phyloP scores from a whole-genome alignment of 2,113 vertebrate genomes.

The Boulengeromyrus knoepffleri region DNA sequence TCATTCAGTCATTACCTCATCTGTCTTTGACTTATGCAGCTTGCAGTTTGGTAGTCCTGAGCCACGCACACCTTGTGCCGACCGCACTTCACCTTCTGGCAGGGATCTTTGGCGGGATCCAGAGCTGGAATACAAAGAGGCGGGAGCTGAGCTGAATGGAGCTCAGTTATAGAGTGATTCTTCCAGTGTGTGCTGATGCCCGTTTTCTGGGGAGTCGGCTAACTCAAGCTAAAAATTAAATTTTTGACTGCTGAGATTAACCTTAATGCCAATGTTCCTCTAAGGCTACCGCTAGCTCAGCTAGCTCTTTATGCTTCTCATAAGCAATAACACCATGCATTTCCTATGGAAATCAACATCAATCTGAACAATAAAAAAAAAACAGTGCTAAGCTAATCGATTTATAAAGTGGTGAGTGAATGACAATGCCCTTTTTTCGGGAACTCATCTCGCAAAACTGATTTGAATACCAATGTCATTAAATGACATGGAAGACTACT shows the following conservation, averaged over 20 bases:
- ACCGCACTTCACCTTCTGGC: conserved; percentile 90
- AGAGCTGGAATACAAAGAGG: conserved; percentile 59
- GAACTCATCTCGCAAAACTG: not conserved
- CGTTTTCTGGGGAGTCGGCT: not conserved
- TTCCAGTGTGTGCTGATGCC: not conserved
- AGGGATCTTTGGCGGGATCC: conserved; percentile 89
- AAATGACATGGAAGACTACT: not conserved
- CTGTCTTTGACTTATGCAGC: conserved; percentile 84
- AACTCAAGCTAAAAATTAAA: not conserved
- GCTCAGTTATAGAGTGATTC: not conserved
- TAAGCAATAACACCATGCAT: not conserved
- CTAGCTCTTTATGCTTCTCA: not conserved
- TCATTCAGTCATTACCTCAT: conserved; percentile 51
- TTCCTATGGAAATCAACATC: not conserved
- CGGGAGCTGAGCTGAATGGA: not conserved
- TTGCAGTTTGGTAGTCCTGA: conserved; percentile 77
- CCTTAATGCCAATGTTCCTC: not conserved
- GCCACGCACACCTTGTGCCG: conserved; percentile 88
- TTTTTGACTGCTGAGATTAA: not conserved
- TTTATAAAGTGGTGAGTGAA: not conserved
- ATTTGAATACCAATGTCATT: not conserved
- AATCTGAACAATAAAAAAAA: not conserved
- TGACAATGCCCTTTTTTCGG: not conserved
- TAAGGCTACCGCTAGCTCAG: not conserved
- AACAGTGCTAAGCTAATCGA: not conserved